Evolutionary conservation across 53 echinoderm and acorn worm species (phyloP).

Genomic region (Holothuria scabra): DNA sequence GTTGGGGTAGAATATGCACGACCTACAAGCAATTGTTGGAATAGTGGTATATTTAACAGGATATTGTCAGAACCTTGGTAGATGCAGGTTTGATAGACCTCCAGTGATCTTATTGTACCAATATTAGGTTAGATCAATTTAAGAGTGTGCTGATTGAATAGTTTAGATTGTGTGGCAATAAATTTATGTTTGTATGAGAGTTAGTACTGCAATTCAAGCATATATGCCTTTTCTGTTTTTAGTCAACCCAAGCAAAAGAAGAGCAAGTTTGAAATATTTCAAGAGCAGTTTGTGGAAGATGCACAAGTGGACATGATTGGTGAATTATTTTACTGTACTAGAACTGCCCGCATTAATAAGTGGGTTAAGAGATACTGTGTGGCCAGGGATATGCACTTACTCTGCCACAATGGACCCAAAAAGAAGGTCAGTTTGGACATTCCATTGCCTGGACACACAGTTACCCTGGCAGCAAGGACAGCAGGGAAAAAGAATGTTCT

Average conservation of each 20-base stretch:
- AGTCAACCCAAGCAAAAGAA: constrained; percentile 44
- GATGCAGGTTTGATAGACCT: too few species aligned
- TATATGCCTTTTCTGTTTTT: too few species aligned
- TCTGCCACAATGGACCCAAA: constrained; percentile 41
- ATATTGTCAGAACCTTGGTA: too few species aligned
- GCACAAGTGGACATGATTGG: constrained; percentile 55
- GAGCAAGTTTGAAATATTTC: constrained; percentile 50
- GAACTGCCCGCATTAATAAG: constrained; percentile 31
- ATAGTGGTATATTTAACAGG: too few species aligned
- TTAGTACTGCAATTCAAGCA: too few species aligned
- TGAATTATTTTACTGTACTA: constrained; percentile 41
- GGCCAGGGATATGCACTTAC: constrained; percentile 57
- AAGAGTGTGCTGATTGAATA: too few species aligned
- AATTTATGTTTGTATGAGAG: too few species aligned
- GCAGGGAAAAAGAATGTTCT: constrained; percentile 62
- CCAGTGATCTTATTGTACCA: too few species aligned
- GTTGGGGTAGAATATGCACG: too few species aligned
- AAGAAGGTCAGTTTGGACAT: constrained; percentile 54
- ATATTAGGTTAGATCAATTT: too few species aligned
- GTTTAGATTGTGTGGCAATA: too few species aligned
- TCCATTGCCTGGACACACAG: constrained; percentile 55
- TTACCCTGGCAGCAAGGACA: constrained; percentile 47
- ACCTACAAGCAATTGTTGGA: too few species aligned
- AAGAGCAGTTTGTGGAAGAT: constrained; percentile 46
- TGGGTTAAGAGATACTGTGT: constrained; percentile 67